Evolutionary conservation across 2,113 vertebrate species (phyloP).

Genomic region (Chaetodon auriga): DNA sequence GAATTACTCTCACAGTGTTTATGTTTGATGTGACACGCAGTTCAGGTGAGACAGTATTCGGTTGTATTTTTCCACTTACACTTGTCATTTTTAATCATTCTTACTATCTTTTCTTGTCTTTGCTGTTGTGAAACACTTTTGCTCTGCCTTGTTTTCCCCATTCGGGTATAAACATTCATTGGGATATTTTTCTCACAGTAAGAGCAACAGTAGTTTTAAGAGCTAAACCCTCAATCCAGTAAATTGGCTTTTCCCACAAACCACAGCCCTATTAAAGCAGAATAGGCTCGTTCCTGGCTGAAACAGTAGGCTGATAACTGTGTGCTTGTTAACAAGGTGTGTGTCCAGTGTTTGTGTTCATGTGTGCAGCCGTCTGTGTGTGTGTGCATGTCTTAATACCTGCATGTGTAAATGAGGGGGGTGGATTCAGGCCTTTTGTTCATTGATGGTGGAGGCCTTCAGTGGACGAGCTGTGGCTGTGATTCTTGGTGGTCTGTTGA

Average conservation of each 20-base stretch:
- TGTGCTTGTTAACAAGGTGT: constrained; percentile 27
- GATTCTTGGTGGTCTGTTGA: constrained; percentile 68
- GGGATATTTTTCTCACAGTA: constrained; percentile 37
- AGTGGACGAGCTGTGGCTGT: constrained; percentile 4
- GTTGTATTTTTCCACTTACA: neutral
- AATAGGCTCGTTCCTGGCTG: constrained; percentile 40
- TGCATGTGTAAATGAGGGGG: constrained; percentile 46
- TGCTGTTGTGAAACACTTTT: neutral
- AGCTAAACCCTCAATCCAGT: constrained; percentile 52
- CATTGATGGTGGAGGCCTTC: constrained; percentile 12
- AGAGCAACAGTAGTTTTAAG: constrained; percentile 32
- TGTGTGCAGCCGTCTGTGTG: neutral
- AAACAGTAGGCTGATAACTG: constrained; percentile 46
- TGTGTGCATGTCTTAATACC: constrained; percentile 34
- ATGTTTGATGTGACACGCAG: constrained; percentile 59
- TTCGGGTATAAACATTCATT: constrained; percentile 7
- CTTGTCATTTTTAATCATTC: neutral
- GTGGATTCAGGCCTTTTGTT: constrained; percentile 35
- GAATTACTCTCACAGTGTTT: constrained; percentile 63
- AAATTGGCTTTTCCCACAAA: constrained; percentile 47
- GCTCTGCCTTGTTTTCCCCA: neutral
- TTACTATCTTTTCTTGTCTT: neutral
- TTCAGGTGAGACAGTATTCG: neutral
- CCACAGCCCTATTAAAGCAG: constrained; percentile 52
- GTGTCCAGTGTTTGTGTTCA: constrained; percentile 30